A percentile compares a stretch with the other conserved stretches of the same genome.
Evolutionary conservation across 2,888 invertebrate species (phyloP).

Genomic region (Caenorhabditis sp.): DNA sequence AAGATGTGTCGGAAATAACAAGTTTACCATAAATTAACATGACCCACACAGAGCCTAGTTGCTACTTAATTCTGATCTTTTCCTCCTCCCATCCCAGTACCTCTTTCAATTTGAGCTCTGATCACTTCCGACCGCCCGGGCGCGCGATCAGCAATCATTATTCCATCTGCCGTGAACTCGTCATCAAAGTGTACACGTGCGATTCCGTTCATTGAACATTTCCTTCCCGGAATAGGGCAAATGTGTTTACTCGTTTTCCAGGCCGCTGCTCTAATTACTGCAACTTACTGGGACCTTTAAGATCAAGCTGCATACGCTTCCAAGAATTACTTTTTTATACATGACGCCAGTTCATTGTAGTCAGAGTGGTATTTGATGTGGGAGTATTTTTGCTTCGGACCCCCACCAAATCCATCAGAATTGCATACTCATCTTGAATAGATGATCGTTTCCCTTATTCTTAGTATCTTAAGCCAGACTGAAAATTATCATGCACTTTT

Average conservation of each 20-base stretch:
- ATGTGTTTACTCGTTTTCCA: slow-evolving; percentile 23
- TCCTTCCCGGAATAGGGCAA: neutral
- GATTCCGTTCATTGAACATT: slow-evolving; percentile 22
- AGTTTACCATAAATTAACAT: slow-evolving; percentile 25
- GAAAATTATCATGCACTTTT: no score
- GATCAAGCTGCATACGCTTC: slow-evolving; percentile 24
- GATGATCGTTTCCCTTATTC: no score
- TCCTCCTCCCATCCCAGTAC: neutral
- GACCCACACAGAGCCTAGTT: no score
- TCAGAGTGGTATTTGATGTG: no score
- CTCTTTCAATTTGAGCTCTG: slow-evolving; percentile 22
- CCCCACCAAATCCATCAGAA: slow-evolving; percentile 10
- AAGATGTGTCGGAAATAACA: slow-evolving; percentile 14
- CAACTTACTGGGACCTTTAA: neutral
- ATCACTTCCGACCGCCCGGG: slow-evolving; percentile 27
- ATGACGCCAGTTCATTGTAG: no score
- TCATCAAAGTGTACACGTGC: slow-evolving; percentile 3
- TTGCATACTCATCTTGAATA: neutral
- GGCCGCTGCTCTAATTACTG: slow-evolving; percentile 28
- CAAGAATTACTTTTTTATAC: slow-evolving; percentile 3
- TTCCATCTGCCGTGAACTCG: slow-evolving; percentile 18
- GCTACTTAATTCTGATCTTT: neutral
- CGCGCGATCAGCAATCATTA: slow-evolving; percentile 8
- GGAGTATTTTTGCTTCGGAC: neutral
- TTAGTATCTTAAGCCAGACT: no score